Conservation (phyloP, 1,140 invertebrate genomes). For the Brachionus paranguensis region DNA sequence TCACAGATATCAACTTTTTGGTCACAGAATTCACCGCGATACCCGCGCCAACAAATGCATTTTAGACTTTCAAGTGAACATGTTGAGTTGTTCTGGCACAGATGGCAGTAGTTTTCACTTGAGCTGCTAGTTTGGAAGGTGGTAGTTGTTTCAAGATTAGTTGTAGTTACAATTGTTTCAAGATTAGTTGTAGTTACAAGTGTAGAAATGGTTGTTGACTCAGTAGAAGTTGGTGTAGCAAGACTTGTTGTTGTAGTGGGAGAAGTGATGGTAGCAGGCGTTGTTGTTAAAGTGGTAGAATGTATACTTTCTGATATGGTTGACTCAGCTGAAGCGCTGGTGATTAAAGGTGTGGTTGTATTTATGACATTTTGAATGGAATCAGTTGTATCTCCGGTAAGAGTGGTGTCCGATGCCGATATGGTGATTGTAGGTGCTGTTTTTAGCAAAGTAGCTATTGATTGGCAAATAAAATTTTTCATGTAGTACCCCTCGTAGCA, state of each 20-base stretch:
- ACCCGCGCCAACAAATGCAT: conserved; percentile 42
- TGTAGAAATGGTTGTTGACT: neutral
- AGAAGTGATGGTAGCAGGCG: neutral
- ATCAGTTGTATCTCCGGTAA: neutral
- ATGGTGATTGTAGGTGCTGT: neutral
- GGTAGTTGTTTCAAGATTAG: neutral
- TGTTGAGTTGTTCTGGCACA: conserved; percentile 5
- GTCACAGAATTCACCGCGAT: conserved; percentile 40
- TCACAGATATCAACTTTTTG: neutral
- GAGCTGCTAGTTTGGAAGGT: neutral
- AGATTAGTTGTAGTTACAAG: neutral
- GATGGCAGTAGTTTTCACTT: neutral
- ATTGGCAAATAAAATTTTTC: neutral
- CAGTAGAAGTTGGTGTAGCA: neutral
- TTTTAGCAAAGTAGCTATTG: neutral
- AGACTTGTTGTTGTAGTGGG: neutral
- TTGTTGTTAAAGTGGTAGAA: neutral
- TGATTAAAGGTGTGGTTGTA: neutral
- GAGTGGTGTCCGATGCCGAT: neutral
- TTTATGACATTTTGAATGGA: neutral
- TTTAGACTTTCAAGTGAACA: neutral
- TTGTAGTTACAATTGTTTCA: neutral
- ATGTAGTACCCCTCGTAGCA: neutral
- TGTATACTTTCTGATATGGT: neutral
- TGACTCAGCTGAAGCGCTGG: neutral